Evolutionary conservation across 2,797 vertebrate genomes (phyloP), one percentile per base, ranked within the genome.

Genomic region (Molossus molossus): DNA sequence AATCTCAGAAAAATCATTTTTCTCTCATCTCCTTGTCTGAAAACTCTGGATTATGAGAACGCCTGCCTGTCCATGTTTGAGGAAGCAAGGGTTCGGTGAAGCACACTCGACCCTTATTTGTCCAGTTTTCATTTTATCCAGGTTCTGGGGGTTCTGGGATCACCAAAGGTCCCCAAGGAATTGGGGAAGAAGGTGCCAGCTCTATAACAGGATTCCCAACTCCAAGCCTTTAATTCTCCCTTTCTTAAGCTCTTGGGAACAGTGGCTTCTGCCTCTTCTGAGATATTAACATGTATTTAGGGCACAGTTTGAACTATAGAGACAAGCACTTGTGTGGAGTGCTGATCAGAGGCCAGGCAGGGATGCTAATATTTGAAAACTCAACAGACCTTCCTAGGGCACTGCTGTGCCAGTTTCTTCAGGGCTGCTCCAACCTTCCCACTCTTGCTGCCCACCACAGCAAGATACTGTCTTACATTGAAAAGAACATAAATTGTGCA

Each of bases 281-380:
- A 89, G 76, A 62, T 53, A 72, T 77, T 10, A 70, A 18, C 8
- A 4, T 9, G 17, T 29, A 40, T 79, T 29, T 11, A 50, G 91
- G 48, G 45, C 64, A 48, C 21, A 25, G 29, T 50, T 88, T 53
- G 89, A 92, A 92, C 37, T 65, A 82, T 4, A 60, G 65, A 94
- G 82, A 76, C 45, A 18, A 53, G 75, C 5, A 11, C 20, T 45
- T 29, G 45, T 37, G 57, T 77, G 76, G 50, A 23, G 11, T 3
- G 1, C n/a, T 18, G 29, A 29, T 37, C 20, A 27, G 58, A 37
- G 48, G 20, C 37, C 40, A 5, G 1, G 17, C 23, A 17, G 65
- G 67, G 53, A 13, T 4, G 53, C 15, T 27, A 12, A 8, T 25
- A 7, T 72, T n/a, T 57, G 75, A 83, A 75, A 87, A 87, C 6